Base-by-base conservation (phyloP, 2,797 vertebrate genomes). In the Trachurus trachurus region DNA sequence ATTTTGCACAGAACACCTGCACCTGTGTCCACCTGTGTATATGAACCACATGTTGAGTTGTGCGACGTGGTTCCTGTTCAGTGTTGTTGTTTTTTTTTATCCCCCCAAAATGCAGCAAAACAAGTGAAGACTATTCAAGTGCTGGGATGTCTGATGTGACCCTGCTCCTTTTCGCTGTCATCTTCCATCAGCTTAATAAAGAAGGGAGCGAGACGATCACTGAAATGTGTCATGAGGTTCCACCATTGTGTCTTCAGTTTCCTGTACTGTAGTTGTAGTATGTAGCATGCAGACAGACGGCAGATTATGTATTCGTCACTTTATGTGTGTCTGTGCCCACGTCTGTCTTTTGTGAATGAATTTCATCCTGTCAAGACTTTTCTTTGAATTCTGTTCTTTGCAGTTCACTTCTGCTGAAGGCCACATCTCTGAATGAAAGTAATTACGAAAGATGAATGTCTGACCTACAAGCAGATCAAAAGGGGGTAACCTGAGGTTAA, bases 1-100 rank as follows among this genome's bases (percentile, higher is more conserved):
- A 49, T 74, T 81, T 87, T 88, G 81, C 74, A 87, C 78, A 76
- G 9, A 54, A 49, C 44, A 45, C 13, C 1, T 16, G 13, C 13
- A 5, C n/a, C 13, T 19, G 40, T 42, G n/a, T 17, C 0, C 11
- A 9, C 12, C 7, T 44, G 60, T 61, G 9, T 17, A 10, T 39
- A 21, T 54, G 42, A 71, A 49, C 21, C 19, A 21, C 34, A 47
- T 7, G 34, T 54, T 7, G 13, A 64, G 61, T 49, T 50, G 29
- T 16, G 0, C 63, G 63, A 62, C 60, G n/a, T 42, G 40, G 52
- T 15, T 54, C 13, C n/a, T 39, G 13, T 65, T 63, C 45, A 22
- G 57, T 40, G 72, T 15, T 76, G 21, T 34, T n/a, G n/a, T 75
- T 21, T 8, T 52, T 26, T 8, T 53, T 34, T 9, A 37, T 37